These are phyloP conservation scores for Eunapius fragilis DNA, from an alignment of 37 sponge, comb jelly and placozoan genomes.

Conservation along the genomic window DNA sequence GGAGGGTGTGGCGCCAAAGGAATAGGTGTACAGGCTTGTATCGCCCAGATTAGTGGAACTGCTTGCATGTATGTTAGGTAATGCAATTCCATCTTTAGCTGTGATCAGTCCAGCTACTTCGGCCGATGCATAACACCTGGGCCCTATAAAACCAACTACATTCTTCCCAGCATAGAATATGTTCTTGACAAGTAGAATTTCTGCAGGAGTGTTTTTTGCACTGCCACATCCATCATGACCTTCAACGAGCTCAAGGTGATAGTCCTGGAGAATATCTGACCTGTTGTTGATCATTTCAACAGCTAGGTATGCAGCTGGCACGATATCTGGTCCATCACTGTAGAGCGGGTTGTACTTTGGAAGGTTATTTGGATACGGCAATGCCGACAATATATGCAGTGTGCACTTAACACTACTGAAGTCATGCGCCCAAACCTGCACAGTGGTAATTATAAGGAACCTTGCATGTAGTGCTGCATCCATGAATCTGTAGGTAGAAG, in stretches of 20 bases:
- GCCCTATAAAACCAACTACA: constrained; percentile 23
- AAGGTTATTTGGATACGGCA: constrained; percentile 24
- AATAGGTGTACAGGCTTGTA: not conserved
- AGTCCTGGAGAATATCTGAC: not conserved
- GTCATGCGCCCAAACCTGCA: not conserved
- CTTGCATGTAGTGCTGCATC: not conserved
- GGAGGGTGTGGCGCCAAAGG: constrained; percentile 21
- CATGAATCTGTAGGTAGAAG: not conserved
- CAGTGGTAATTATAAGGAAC: not conserved
- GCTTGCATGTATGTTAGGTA: constrained; percentile 19
- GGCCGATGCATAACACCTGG: constrained; percentile 25
- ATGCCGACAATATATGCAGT: constrained; percentile 2
- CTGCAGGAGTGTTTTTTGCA: not conserved
- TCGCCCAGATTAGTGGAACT: constrained; percentile 11
- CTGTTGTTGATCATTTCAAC: constrained; percentile 18
- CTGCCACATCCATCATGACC: constrained; percentile 32
- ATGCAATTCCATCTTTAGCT: not conserved
- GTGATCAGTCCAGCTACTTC: not conserved
- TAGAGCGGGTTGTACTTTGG: not conserved
- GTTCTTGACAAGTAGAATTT: not conserved
- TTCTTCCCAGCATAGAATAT: not conserved
- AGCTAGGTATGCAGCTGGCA: constrained; percentile 13
- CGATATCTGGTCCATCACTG: constrained; percentile 18
- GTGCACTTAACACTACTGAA: not conserved
- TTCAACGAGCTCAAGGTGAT: constrained; percentile 31